Evolutionary conservation across 2,113 vertebrate genomes (phyloP).

Genomic region (Myrmecobius fasciatus): DNA sequence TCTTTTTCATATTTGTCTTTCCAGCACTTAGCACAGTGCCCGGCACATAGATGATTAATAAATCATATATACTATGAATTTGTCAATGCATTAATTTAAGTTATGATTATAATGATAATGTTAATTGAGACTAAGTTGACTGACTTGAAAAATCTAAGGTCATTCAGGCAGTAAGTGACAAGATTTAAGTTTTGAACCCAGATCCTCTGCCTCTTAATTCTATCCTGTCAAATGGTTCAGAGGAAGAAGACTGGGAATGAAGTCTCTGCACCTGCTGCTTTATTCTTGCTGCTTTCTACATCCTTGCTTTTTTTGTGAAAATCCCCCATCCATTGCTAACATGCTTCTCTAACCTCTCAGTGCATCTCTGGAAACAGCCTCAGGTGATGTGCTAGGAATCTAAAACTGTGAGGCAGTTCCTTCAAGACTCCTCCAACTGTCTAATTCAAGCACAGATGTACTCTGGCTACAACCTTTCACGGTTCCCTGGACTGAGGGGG

Average conservation of each 20-base stretch:
- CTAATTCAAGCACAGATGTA: slow-evolving; percentile 12
- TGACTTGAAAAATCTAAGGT: neutral
- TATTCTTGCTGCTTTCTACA: neutral
- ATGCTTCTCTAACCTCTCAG: neutral
- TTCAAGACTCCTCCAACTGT: neutral
- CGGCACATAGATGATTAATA: neutral
- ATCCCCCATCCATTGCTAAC: neutral
- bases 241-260: neutral
- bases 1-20: neutral
- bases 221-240: neutral
- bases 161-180: neutral
- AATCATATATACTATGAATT: neutral
- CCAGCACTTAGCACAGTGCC: neutral
- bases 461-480: neutral
- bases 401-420: neutral
- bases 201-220: neutral
- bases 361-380: neutral
- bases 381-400: neutral
- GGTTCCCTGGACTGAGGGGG: neutral
- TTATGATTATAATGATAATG: neutral
- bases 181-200: neutral
- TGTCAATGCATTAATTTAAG: neutral
- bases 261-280: neutral
- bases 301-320: neutral
- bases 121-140: neutral